Evolutionary conservation across 1,140 invertebrate genomes (phyloP).

Genomic region (Heliconius nattereri): DNA sequence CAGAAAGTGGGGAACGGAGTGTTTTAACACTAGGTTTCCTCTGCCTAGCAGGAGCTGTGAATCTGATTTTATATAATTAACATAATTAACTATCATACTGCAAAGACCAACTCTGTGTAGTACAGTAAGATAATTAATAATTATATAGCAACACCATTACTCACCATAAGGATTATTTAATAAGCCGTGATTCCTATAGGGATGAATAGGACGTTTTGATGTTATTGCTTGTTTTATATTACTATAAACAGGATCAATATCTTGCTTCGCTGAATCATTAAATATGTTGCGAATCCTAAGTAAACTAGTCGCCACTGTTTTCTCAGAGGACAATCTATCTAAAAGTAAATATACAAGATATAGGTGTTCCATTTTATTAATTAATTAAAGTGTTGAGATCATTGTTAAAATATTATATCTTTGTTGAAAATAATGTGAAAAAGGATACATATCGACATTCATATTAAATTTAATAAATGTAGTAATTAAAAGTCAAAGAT

Average conservation of each 20-base stretch:
- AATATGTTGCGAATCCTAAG: slow-evolving; percentile 64
- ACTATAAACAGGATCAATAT: slow-evolving; percentile 56
- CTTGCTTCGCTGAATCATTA: slow-evolving; percentile 53
- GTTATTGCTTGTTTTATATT: slow-evolving; percentile 37
- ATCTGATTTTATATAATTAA: slow-evolving; percentile 5
- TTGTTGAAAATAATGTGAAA: no score
- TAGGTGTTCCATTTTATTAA: neutral
- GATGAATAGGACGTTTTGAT: neutral
- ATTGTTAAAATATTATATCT: no score
- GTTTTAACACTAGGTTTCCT: no score
- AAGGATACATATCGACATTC: no score
- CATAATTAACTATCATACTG: neutral
- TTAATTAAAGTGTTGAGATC: no score
- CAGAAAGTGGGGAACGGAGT: no score
- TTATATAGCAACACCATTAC: neutral
- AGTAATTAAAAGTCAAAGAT: no score
- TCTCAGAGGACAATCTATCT: slow-evolving; percentile 41
- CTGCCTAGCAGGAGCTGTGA: no score
- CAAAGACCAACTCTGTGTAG: neutral
- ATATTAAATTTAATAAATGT: no score
- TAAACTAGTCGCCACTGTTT: slow-evolving; percentile 49
- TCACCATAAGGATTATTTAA: slow-evolving; percentile 5
- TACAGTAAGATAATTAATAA: no score
- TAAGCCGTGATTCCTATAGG: neutral
- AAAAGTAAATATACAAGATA: slow-evolving; percentile 31